These are phyloP conservation scores for Grantiella picta DNA, from an alignment of 2,113 vertebrate species.

Conservation along the genomic window DNA sequence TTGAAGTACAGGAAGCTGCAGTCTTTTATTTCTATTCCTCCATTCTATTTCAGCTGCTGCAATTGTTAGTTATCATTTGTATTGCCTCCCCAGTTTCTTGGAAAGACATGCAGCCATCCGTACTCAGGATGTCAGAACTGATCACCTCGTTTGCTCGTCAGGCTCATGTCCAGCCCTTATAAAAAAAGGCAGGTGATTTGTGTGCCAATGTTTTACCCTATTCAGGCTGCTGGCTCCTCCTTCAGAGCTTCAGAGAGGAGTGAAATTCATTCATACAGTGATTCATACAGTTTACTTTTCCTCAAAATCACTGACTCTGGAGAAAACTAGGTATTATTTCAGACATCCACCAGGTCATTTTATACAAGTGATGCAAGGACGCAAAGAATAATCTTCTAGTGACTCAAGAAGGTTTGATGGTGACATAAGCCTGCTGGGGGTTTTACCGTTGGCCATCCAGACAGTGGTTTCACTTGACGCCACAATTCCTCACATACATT, in stretches of 20 bases:
- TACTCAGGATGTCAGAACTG: neutral
- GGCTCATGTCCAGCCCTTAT: neutral
- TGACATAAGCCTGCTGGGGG: neutral
- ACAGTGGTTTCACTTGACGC: neutral
- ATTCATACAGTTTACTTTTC: neutral
- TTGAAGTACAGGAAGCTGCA: neutral
- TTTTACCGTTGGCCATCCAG: neutral
- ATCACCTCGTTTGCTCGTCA: neutral
- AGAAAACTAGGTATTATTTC: neutral
- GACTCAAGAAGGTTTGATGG: neutral
- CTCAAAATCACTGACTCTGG: neutral
- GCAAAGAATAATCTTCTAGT: neutral
- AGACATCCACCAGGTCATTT: neutral
- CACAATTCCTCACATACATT: neutral
- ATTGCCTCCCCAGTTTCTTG: neutral
- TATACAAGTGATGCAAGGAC: neutral
- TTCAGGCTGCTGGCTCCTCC: neutral
- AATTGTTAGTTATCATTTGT: neutral
- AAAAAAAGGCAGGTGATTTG: neutral
- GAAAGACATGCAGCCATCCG: neutral
- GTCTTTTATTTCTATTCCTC: neutral
- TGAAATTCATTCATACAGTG: neutral
- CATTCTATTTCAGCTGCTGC: accelerated
- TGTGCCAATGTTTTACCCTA: neutral
- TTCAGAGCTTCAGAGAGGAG: neutral